Evolutionary conservation across 2,888 invertebrate genomes (phyloP).

Genomic region (Orthosia cruda): DNA sequence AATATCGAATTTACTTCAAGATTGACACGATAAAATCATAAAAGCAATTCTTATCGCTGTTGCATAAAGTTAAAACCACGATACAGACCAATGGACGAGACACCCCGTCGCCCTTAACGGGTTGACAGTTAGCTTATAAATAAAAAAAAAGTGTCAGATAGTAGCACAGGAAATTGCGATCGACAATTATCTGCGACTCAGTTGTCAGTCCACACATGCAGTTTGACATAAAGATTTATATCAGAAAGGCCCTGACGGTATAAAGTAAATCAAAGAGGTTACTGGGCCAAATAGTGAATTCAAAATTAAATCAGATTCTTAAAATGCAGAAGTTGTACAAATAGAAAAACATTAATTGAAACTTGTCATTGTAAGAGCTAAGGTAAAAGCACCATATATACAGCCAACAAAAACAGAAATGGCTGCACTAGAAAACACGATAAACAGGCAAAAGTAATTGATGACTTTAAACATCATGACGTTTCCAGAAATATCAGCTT

Average conservation of each 20-base stretch:
- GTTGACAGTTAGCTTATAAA: slow-evolving; percentile 76
- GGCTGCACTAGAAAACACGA: slow-evolving; percentile 11
- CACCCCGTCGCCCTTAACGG: slow-evolving; percentile 65
- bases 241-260: slow-evolving; percentile 70
- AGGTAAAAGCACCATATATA: slow-evolving; percentile 6
- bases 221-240: slow-evolving; percentile 81
- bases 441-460: slow-evolving; percentile 12
- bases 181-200: slow-evolving; percentile 83
- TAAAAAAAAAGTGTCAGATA: slow-evolving; percentile 82
- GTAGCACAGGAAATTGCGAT: slow-evolving; percentile 89
- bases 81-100: slow-evolving; percentile 55
- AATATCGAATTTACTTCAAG: not conserved
- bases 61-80: slow-evolving; percentile 39
- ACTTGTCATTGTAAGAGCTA: not conserved
- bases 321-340: slow-evolving; percentile 58
- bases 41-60: slow-evolving; percentile 39
- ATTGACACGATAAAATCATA: slow-evolving; percentile 16
- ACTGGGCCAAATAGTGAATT: slow-evolving; percentile 72
- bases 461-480: slow-evolving; percentile 36
- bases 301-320: slow-evolving; percentile 69
- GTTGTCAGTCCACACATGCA: slow-evolving; percentile 77
- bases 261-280: slow-evolving; percentile 71
- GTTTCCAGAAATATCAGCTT: slow-evolving; percentile 45
- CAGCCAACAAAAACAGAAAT: not conserved
- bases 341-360: slow-evolving; percentile 27